These are phyloP conservation scores for Lateolabrax maculatus DNA, from an alignment of 2,797 vertebrate genomes.

Conservation along the genomic window DNA sequence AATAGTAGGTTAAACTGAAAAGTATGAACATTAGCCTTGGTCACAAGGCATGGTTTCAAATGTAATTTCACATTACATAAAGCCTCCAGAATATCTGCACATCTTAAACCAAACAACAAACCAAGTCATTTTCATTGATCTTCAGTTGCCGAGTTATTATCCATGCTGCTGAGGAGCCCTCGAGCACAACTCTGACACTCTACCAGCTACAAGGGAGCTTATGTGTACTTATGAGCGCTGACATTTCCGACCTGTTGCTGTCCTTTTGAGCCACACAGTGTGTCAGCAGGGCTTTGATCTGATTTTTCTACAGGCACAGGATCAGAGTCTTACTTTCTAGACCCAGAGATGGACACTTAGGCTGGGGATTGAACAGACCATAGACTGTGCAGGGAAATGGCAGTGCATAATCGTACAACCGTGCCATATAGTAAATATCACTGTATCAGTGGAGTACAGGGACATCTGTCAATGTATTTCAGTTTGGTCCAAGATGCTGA, in stretches of 20 bases:
- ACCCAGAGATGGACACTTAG: slow-evolving; percentile 13
- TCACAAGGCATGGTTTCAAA: not conserved
- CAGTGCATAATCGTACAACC: not conserved
- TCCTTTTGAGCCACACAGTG: slow-evolving; percentile 12
- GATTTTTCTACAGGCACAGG: slow-evolving; percentile 13
- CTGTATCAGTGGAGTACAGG: not conserved
- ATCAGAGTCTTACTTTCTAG: slow-evolving; percentile 15
- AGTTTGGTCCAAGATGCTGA: not conserved
- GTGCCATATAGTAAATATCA: not conserved
- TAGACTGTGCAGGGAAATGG: not conserved
- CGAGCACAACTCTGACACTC: slow-evolving; percentile 26
- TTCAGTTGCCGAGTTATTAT: slow-evolving; percentile 1
- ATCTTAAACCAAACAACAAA: slow-evolving; percentile 23
- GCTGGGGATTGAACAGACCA: not conserved
- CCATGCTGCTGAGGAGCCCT: not conserved
- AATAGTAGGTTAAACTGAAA: not conserved
- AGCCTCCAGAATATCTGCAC: slow-evolving; percentile 21
- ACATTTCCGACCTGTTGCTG: slow-evolving; percentile 22
- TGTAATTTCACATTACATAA: not conserved
- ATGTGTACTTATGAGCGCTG: slow-evolving; percentile 37
- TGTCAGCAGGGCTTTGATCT: slow-evolving; percentile 23
- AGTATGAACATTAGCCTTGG: not conserved
- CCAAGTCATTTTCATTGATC: slow-evolving; percentile 19
- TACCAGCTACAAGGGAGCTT: slow-evolving; percentile 10
- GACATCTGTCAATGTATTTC: not conserved